Evolutionary conservation across 2,797 vertebrate genomes (phyloP).

Genomic region (Enteromius argenteus): DNA sequence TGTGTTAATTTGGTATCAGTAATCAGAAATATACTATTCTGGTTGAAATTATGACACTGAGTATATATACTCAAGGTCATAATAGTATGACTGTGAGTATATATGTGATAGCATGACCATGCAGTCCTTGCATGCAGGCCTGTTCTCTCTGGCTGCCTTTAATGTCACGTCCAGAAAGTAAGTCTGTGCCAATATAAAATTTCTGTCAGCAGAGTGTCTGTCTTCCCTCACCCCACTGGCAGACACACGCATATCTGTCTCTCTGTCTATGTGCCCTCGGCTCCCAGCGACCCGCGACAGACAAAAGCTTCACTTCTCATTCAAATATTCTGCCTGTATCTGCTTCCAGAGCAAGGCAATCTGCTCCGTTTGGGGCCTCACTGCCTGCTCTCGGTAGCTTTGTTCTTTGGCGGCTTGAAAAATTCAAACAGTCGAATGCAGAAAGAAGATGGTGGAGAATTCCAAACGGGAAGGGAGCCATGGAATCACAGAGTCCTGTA

Average conservation of each 20-base stretch:
- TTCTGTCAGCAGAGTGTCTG: slow-evolving; percentile 51
- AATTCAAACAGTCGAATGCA: slow-evolving; percentile 43
- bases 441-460: slow-evolving; percentile 40
- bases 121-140: neutral
- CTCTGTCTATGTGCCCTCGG: slow-evolving; percentile 35
- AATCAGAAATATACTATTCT: neutral
- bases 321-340: slow-evolving; percentile 55
- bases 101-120: neutral
- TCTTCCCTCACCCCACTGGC: slow-evolving; percentile 47
- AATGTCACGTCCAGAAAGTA: slow-evolving; percentile 8
- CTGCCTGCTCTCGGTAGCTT: slow-evolving; percentile 31
- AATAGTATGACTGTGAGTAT: neutral
- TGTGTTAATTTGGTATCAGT: neutral
- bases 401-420: slow-evolving; percentile 50
- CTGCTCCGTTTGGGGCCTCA: slow-evolving; percentile 45
- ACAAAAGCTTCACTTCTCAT: slow-evolving; percentile 59
- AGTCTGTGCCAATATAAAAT: slow-evolving; percentile 47
- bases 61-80: neutral
- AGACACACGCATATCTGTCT: slow-evolving; percentile 30
- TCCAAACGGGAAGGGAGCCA: slow-evolving; percentile 44
- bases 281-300: slow-evolving; percentile 25
- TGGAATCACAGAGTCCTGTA: slow-evolving; percentile 43
- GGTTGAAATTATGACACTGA: neutral
- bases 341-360: slow-evolving; percentile 50
- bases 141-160: slow-evolving; percentile 5